phyloP scores from a whole-genome alignment of 1,140 invertebrate species.

The Zaprionus tsacasi region DNA sequence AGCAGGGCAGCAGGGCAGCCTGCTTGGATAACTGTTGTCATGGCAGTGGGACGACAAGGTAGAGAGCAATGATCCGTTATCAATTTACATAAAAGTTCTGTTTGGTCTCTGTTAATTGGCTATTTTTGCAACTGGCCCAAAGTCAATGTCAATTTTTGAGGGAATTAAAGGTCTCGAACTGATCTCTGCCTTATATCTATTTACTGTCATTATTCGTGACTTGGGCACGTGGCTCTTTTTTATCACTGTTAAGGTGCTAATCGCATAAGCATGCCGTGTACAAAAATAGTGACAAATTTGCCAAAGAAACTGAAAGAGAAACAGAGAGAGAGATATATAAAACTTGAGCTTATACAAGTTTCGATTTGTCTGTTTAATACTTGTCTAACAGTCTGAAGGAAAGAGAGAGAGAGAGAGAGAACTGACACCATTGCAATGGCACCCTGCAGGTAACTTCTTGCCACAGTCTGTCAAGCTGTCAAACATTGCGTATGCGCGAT shows the following conservation, averaged over 20 bases:
- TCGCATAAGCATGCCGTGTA: slow-evolving; percentile 64
- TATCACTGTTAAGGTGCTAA: slow-evolving; percentile 60
- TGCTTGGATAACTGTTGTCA: slow-evolving; percentile 25
- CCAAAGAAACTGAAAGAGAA: background rate
- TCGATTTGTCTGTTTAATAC: background rate
- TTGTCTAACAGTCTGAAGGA: background rate
- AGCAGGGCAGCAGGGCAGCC: background rate
- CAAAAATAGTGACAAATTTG: slow-evolving; percentile 16
- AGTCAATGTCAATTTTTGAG: background rate
- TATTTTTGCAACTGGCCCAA: background rate
- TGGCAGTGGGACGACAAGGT: background rate
- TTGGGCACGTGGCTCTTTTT: slow-evolving; percentile 28
- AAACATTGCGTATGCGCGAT: background rate
- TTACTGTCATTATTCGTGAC: background rate
- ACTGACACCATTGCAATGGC: too few species aligned
- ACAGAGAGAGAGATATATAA: background rate
- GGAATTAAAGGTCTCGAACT: background rate
- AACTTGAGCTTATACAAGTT: too few species aligned
- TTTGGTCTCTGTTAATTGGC: background rate
- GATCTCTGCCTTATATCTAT: background rate
- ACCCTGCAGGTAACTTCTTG: too few species aligned
- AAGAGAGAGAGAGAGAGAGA: too few species aligned
- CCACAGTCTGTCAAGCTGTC: slow-evolving; percentile 29
- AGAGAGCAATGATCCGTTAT: slow-evolving; percentile 8
- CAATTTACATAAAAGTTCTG: slow-evolving; percentile 7